These are phyloP conservation scores for Lampris incognitus DNA, from an alignment of 2,113 vertebrate species.

Conservation along the genomic window DNA sequence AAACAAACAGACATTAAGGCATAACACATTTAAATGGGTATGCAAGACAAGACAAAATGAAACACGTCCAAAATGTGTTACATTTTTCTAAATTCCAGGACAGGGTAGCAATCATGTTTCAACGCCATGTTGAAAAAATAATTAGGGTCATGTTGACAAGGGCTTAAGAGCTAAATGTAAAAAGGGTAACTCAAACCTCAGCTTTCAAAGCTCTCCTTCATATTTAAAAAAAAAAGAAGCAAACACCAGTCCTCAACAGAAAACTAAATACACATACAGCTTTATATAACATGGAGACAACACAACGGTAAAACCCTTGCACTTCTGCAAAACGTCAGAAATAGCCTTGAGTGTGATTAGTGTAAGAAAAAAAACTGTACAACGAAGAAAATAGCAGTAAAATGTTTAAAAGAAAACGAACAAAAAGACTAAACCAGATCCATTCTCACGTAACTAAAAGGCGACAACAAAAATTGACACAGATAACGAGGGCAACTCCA, in stretches of 20 bases:
- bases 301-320: conserved; percentile 20
- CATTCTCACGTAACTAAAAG: conserved; percentile 4
- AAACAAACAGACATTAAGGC: neutral
- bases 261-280: conserved; percentile 12
- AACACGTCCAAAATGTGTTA: conserved; percentile 14
- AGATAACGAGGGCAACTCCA: conserved; percentile 15
- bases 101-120: conserved; percentile 18
- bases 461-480: conserved; percentile 10
- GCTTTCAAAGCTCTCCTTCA: conserved; percentile 24
- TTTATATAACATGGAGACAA: conserved; percentile 24
- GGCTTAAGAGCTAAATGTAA: conserved; percentile 35
- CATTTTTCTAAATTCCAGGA: neutral
- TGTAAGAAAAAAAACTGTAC: conserved; percentile 24
- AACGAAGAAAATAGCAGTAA: neutral
- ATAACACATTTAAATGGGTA: neutral
- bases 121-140: conserved; percentile 26
- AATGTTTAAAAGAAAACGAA: neutral
- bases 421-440: conserved; percentile 21
- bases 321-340: conserved; percentile 30
- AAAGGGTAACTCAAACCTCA: conserved; percentile 37
- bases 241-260: conserved; percentile 3
- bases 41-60: conserved; percentile 4
- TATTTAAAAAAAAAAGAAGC: conserved; percentile 16
- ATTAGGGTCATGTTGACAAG: neutral
- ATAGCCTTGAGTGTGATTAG: conserved; percentile 44